Conservation (phyloP, 2,888 invertebrate species). For the Oscheius sp. region DNA sequence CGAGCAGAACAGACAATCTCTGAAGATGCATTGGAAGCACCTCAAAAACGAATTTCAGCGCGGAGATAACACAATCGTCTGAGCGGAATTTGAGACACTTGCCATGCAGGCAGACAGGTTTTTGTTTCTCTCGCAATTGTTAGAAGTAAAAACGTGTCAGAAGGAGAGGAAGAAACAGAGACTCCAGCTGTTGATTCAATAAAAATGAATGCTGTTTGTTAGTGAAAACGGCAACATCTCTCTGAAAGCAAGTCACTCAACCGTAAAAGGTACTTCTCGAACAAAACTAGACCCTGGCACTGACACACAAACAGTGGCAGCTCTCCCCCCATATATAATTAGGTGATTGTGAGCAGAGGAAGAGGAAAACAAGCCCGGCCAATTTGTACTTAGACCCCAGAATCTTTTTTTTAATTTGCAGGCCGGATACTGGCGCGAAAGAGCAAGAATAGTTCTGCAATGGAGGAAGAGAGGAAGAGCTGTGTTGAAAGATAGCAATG, state of each 20-base stretch:
- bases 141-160: conserved; percentile 9
- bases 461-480: too few species aligned
- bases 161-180: not conserved
- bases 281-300: too few species aligned
- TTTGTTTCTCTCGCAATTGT: not conserved
- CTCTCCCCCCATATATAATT: too few species aligned
- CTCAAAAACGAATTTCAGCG: conserved; percentile 5
- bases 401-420: too few species aligned
- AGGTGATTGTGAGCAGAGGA: too few species aligned
- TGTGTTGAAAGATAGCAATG: too few species aligned
- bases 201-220: not conserved
- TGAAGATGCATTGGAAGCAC: conserved; percentile 1
- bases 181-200: not conserved
- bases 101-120: not conserved
- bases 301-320: too few species aligned
- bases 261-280: not conserved
- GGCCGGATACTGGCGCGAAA: too few species aligned
- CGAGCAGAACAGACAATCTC: not conserved
- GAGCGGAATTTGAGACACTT: conserved; percentile 10
- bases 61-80: conserved; percentile 10
- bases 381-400: too few species aligned
- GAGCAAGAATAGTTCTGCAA: too few species aligned
- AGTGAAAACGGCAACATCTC: not conserved
- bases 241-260: not conserved
- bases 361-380: too few species aligned